phyloP scores from a whole-genome alignment of 2,888 invertebrate genomes.

The Sinopyrophorus schimmeli region DNA sequence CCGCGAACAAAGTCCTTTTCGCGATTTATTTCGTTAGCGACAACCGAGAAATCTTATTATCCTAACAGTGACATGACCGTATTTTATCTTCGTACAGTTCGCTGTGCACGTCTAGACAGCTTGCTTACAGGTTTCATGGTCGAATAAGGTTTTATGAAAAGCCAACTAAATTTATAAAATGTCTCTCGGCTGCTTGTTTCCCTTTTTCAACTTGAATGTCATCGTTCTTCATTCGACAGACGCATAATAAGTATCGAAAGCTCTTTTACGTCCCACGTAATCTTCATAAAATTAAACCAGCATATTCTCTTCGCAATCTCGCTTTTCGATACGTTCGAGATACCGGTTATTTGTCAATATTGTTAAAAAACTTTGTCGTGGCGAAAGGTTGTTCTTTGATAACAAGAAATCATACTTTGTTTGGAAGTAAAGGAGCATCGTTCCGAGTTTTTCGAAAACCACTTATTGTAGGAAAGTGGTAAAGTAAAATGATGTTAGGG shows the following conservation, averaged over 20 bases:
- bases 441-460: slow-evolving; percentile 18
- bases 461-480: slow-evolving; percentile 16
- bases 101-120: slow-evolving; percentile 13
- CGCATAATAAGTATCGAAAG: slow-evolving; percentile 4
- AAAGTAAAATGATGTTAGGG: slow-evolving; percentile 18
- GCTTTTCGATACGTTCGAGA: slow-evolving; percentile 7
- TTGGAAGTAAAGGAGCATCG: slow-evolving; percentile 14
- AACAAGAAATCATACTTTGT: slow-evolving; percentile 20
- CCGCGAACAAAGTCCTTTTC: slow-evolving; percentile 1
- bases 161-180: slow-evolving; percentile 11
- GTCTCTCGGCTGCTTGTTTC: slow-evolving; percentile 10
- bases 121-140: slow-evolving; percentile 14
- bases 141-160: slow-evolving; percentile 17
- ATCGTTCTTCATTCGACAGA: slow-evolving; percentile 7
- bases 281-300: too few relatives aligned
- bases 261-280: too few relatives aligned
- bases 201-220: slow-evolving; percentile 5
- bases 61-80: slow-evolving; percentile 8
- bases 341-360: slow-evolving; percentile 12
- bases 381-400: slow-evolving; percentile 11
- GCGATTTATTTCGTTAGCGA: slow-evolving; percentile 8
- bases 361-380: slow-evolving; percentile 9
- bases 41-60: slow-evolving; percentile 8
- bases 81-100: slow-evolving; percentile 11
- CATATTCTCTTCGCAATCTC: too few relatives aligned